Base-by-base conservation (phyloP, 1,140 invertebrate species). In the Drosophila lini region DNA sequence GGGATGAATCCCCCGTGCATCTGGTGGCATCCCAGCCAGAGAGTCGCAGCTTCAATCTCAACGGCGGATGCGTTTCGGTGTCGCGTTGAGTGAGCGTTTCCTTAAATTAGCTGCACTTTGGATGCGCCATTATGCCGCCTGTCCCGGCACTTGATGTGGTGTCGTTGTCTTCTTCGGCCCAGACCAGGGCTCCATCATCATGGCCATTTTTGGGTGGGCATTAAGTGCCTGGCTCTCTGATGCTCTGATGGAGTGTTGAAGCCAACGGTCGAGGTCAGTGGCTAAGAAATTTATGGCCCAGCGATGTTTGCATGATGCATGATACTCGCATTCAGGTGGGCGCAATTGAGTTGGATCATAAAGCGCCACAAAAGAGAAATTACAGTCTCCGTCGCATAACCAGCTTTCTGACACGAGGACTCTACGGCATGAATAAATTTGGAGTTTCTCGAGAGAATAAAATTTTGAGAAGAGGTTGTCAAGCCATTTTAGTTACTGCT, bases 31-130 rank as follows among this genome's bases (percentile, higher is more conserved):
- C 53, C 34, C 41, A 50, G 70, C 64, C 64, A 61, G 38, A 61
- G 55, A 56, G 61, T 36, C 38, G 48, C 34, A 25, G 73, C 62
- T 58, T 74, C 71, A 64, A 64, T 44, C 42, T 55, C 31, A 31
- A 50, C 58, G 74, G 75, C 58, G 74, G 57, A 78, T 77, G 64
- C 75, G 77, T 74, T 67, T 61, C 71, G 71, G 59, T 61, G 81
- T 56, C 61, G 65, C 55, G 79, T 73, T 62, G 84, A 80, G 84
- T 78, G 69, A 78, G 65, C 80, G 73, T 89, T 88, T 88, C 84
- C 84, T 89, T 88, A 88, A 88, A 88, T 88, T 88, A 88, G 84
- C 84, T 81, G 80, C 84, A 84, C 84, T 88, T 84, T 69, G 84
- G 77, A 71, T 88, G 80, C 80, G 65, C 64, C 77, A 74, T 69